Evolutionary conservation across 2,888 invertebrate genomes (phyloP).

Genomic region (Macropis europaea): DNA sequence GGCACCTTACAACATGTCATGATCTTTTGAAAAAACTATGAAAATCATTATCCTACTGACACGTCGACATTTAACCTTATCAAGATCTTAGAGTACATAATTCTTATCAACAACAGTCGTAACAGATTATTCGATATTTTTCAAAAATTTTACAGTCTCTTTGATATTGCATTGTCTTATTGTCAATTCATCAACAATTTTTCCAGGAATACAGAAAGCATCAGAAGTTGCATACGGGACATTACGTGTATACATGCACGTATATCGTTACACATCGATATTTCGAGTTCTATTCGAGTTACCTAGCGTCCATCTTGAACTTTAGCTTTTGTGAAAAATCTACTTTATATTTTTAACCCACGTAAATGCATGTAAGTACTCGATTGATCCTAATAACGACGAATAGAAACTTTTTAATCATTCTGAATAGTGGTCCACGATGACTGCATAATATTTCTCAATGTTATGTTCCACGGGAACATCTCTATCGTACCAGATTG

Average conservation of each 20-base stretch:
- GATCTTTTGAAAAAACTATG: not conserved
- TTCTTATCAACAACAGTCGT: no score
- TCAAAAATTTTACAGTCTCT: not conserved
- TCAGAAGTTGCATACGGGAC: slow-evolving; percentile 12
- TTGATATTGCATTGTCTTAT: slow-evolving; percentile 6
- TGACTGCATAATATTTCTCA: not conserved
- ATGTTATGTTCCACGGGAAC: not conserved
- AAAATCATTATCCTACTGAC: slow-evolving; percentile 31
- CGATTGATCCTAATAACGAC: not conserved
- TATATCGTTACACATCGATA: slow-evolving; percentile 41
- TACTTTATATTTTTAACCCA: slow-evolving; percentile 18
- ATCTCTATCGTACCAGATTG: slow-evolving; percentile 19
- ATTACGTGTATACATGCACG: not conserved
- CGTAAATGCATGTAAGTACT: slow-evolving; percentile 1
- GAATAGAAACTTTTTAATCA: not conserved
- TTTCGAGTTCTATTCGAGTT: slow-evolving; percentile 47
- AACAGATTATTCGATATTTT: no score
- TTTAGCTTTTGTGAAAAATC: slow-evolving; percentile 28
- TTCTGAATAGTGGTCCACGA: not conserved
- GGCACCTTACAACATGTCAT: not conserved
- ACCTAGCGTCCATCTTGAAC: slow-evolving; percentile 40
- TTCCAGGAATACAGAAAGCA: not conserved
- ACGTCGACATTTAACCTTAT: slow-evolving; percentile 46
- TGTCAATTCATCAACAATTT: slow-evolving; percentile 12
- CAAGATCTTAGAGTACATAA: slow-evolving; percentile 6